These are phyloP conservation scores for Colletes latitarsis DNA, from an alignment of 1,140 invertebrate species.

Conservation along the genomic window DNA sequence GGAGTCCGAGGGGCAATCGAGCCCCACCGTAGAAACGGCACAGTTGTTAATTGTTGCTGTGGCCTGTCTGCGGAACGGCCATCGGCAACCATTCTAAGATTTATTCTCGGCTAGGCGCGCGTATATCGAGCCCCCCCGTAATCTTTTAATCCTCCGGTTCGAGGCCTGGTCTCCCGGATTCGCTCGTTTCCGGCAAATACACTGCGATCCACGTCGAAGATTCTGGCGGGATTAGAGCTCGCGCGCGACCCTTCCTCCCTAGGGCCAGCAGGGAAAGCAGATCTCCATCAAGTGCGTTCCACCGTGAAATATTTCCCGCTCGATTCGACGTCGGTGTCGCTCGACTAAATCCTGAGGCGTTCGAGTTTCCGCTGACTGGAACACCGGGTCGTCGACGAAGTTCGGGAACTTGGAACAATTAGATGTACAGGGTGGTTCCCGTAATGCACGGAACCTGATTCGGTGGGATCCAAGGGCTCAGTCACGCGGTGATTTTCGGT, in stretches of 20 bases:
- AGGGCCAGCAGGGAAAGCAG: not conserved
- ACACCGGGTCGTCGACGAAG: not conserved
- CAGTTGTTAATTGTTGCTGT: slow-evolving; percentile 60
- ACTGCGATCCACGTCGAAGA: slow-evolving; percentile 19
- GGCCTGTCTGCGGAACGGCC: slow-evolving; percentile 38
- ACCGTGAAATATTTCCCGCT: slow-evolving; percentile 24
- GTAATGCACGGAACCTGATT: not conserved
- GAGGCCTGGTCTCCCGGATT: not conserved
- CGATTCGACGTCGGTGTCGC: not conserved
- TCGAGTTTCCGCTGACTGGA: not conserved
- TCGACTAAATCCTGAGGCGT: not conserved
- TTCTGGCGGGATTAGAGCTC: slow-evolving; percentile 32
- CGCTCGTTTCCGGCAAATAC: not conserved
- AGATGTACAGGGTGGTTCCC: not conserved
- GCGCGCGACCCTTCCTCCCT: no score
- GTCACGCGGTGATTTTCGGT: not conserved
- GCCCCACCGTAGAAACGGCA: slow-evolving; percentile 36
- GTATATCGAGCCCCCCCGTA: slow-evolving; percentile 15
- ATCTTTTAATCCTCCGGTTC: slow-evolving; percentile 35
- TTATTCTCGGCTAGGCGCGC: slow-evolving; percentile 31
- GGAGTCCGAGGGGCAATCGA: slow-evolving; percentile 54
- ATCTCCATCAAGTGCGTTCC: slow-evolving; percentile 12
- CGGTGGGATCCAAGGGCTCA: not conserved
- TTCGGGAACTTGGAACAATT: not conserved
- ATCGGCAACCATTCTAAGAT: slow-evolving; percentile 44